Conservation (phyloP, 1,140 invertebrate genomes). For the Drosophila pruinosa region DNA sequence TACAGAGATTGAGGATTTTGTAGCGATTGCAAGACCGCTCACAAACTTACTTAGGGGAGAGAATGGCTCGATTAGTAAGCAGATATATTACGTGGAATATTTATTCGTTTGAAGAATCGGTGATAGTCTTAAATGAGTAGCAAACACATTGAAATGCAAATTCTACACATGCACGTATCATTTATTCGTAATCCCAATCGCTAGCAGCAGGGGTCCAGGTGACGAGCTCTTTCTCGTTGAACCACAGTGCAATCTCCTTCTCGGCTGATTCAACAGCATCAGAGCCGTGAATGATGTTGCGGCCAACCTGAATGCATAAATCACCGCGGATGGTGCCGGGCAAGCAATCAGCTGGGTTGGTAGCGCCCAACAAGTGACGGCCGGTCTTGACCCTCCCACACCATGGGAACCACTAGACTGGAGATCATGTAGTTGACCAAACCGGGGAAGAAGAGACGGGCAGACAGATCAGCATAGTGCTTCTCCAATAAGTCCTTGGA, state of each 20-base stretch:
- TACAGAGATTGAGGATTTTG: slow-evolving; percentile 2
- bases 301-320: slow-evolving; percentile 96
- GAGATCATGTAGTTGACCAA: slow-evolving; percentile 98
- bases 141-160: slow-evolving; percentile 28
- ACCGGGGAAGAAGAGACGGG: slow-evolving; percentile 95
- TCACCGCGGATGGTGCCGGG: slow-evolving; percentile 97
- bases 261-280: slow-evolving; percentile 97
- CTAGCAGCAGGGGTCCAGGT: slow-evolving; percentile 91
- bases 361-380: slow-evolving; percentile 97
- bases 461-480: slow-evolving; percentile 95
- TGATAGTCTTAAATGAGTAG: slow-evolving; percentile 40
- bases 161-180: slow-evolving; percentile 14
- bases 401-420: slow-evolving; percentile 99
- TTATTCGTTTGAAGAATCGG: slow-evolving; percentile 76
- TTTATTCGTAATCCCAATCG: slow-evolving; percentile 94
- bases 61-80: neutral
- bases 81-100: slow-evolving; percentile 63
- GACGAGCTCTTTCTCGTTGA: slow-evolving; percentile 93
- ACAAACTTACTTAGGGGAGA: slow-evolving; percentile 1
- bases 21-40: neutral
- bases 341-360: slow-evolving; percentile 96
- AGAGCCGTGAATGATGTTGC: slow-evolving; percentile 98
- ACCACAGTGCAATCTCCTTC: slow-evolving; percentile 98
- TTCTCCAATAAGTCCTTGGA: slow-evolving; percentile 91
- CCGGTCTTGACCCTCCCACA: slow-evolving; percentile 99